Base-by-base conservation (phyloP, 2,797 vertebrate genomes). In the Paguma larvata region DNA sequence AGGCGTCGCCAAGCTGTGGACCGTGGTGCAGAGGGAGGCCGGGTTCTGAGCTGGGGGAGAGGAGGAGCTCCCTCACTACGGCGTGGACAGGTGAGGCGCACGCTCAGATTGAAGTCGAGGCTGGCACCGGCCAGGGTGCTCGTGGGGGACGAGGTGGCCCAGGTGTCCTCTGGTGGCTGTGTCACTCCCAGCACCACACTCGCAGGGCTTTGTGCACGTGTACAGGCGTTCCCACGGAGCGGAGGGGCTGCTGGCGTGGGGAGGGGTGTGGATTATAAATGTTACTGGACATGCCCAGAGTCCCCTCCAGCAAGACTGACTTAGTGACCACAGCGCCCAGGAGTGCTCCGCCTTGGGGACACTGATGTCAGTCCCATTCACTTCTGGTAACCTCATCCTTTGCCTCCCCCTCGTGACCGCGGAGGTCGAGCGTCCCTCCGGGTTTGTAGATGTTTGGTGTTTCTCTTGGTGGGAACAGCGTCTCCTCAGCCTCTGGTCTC, bases 1-100 rank as follows among this genome's bases (percentile, higher is more conserved):
- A 9, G 65, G 38, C 16, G 27, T n/a, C 0, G 0, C 10, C 16
- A 11, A 4, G 15, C 62, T n/a, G 1, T 1, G 6, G 30, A 15
- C 12, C 51, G 12, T 56, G 1, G 0, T 44, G 30, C 21, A 15
- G 7, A 32, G 10, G 16, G 72, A 34, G 30, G 44, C 67, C 7
- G 30, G 53, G 48, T 67, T 84, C 78, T 6, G 75, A 12, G 14
- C 32, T 19, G 0, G 19, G 48, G 53, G 15, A 25, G 67, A 32
- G 5, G 73, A 56, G 75, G 38, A 1, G 30, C 48, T 2, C 51
- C 12, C 53, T 12, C 13, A 14, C 9, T 32, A 1, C 53, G 0
- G 0, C 0, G 8, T 27, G 21, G 68, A 51, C 63, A 2, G 25
- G 65, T 6, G 21, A 53, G 79, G 53, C 44, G 48, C 27, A 46